Base-by-base conservation (phyloP, 37 sponge, comb jelly and placozoan species). In the Geodia barretti region DNA sequence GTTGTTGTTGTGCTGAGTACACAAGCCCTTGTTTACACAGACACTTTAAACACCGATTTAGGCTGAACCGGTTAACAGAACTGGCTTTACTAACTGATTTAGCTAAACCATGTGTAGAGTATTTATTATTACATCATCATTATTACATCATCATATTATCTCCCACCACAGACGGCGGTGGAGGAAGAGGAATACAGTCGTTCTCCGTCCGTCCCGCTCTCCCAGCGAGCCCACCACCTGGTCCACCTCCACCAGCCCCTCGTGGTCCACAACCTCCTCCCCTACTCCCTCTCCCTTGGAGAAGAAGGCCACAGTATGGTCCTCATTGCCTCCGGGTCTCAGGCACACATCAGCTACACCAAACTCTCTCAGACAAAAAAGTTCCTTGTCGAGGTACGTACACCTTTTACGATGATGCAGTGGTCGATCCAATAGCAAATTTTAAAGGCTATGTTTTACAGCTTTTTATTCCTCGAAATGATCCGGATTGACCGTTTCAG, bases 231-330 rank as follows among this genome's bases (percentile, higher is more conserved):
- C 0, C 85, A 92, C 67, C 89, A 90, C 59, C 62, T 72, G 29
- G 34, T 88, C 47, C 62, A 68, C 31, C 62, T 92, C 14, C 59
- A 76, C 62, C 76, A 77, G 40, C 93, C 93, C 31, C 58, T 92
- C 21, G 64, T 85, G 11, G 1, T 88, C 11, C 82, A 84, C 35
- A 92, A 92, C 90, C 39, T 83, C 34, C 86, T 92, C 26, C 93
- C 89, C 41, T 24, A 71, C 40, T 25, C 60, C 0, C 29, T 84
- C n/a, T 14, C 28, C 2, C 74, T 72, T 35, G 74, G 80, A 1
- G 61, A 62, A 21, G 58, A 42, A 14, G 54, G 54, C 11, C 14
- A 47, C 54, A 47, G 54, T 47, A 47, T 47, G 54, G 54, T 47
- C 14, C 54, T 47, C 11, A 47, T 47, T 47, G 54, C 11, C 54